phyloP scores from a whole-genome alignment of 2,888 invertebrate genomes.

The Dilophus febrilis region DNA sequence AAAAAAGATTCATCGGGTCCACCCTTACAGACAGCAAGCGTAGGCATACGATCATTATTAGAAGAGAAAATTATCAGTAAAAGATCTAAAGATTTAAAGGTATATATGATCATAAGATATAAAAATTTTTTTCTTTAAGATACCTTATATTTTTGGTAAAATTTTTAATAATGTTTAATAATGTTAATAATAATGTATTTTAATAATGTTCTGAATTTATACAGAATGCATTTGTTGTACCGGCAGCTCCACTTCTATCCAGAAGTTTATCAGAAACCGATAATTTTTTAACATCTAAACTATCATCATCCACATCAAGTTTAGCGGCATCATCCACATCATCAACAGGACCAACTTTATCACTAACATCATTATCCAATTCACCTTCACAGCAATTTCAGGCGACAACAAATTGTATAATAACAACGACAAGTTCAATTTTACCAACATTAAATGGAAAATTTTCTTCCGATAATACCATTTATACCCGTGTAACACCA shows the following conservation, averaged over 20 bases:
- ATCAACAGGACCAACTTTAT: conserved; percentile 1
- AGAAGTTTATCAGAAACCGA: conserved; percentile 27
- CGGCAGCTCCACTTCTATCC: conserved; percentile 24
- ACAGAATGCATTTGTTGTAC: conserved; percentile 30
- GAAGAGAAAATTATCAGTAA: conserved; percentile 89
- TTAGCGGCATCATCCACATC: background rate
- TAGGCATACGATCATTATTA: conserved; percentile 75
- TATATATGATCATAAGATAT: conserved; percentile 11
- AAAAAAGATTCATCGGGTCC: conserved; percentile 70
- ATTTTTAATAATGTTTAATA: background rate
- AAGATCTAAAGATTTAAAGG: conserved; percentile 36
- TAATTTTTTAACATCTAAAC: conserved; percentile 26
- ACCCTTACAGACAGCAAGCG: conserved; percentile 80
- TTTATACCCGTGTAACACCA: conserved; percentile 13
- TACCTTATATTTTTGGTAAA: background rate
- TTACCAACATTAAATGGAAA: too few species aligned
- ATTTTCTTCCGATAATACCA: too few species aligned
- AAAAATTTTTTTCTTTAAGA: background rate
- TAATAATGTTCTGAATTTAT: background rate
- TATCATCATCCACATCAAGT: conserved; percentile 4
- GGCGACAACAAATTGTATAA: conserved; percentile 1
- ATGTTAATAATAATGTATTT: background rate
- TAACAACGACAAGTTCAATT: conserved; percentile 8
- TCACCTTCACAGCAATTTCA: too few species aligned
- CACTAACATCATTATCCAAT: background rate